These are phyloP conservation scores for Leucozona laternaria DNA, from an alignment of 2,888 invertebrate species.

Conservation along the genomic window DNA sequence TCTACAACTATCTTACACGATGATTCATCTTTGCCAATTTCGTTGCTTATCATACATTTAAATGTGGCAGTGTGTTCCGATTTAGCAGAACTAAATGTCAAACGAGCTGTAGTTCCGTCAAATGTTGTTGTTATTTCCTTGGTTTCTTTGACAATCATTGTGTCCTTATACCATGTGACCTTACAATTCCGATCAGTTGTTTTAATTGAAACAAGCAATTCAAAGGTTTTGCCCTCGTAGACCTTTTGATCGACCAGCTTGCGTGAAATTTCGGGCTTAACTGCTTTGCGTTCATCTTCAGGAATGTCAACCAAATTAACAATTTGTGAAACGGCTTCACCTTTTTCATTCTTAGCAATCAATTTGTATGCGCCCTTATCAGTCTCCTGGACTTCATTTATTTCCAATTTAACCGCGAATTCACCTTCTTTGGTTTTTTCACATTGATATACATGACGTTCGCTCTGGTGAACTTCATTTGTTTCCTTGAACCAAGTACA, in stretches of 20 bases:
- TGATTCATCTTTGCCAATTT: constrained; percentile 95
- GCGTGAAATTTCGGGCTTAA: constrained; percentile 92
- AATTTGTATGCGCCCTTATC: constrained; percentile 96
- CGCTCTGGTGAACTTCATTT: constrained; percentile 89
- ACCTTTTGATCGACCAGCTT: constrained; percentile 90
- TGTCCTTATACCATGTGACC: constrained; percentile 94
- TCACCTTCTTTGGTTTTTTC: constrained; percentile 88
- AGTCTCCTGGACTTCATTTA: constrained; percentile 90
- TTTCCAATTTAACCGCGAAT: constrained; percentile 95
- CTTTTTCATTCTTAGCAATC: constrained; percentile 96
- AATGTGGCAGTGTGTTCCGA: constrained; percentile 92
- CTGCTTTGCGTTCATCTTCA: constrained; percentile 89
- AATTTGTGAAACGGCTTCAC: constrained; percentile 94
- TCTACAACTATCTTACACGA: constrained; percentile 93
- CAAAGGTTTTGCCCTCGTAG: constrained; percentile 90
- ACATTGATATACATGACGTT: constrained; percentile 81
- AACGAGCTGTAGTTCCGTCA: constrained; percentile 91
- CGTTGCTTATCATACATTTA: constrained; percentile 94
- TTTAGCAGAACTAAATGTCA: constrained; percentile 90
- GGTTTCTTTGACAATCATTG: constrained; percentile 90
- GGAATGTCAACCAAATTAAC: constrained; percentile 94
- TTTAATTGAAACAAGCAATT: constrained; percentile 90
- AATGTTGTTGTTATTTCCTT: constrained; percentile 91
- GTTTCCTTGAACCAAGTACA: constrained; percentile 97
- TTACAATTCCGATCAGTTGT: constrained; percentile 91